Evolutionary conservation across 2,797 vertebrate species (phyloP), one percentile per base, ranked within the genome.

Genomic region (Iguana delicatissima): DNA sequence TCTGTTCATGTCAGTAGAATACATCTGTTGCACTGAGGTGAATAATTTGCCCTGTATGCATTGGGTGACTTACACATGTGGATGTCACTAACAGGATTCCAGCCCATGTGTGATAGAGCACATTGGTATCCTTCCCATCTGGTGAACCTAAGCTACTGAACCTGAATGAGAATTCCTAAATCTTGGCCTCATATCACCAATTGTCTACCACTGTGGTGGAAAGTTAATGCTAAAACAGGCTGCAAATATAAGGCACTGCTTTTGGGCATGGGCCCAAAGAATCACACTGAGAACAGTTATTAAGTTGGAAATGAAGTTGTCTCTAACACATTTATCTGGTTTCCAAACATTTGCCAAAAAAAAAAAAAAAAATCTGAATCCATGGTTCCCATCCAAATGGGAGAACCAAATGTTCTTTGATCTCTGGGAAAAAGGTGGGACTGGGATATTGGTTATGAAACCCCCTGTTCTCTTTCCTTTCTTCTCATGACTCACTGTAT

Each of bases 221-320:
- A 93, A 93, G 85, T 35, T 87, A 89, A 91, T 84, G 64, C 87
- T 52, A 85, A 89, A 94, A 88, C 24, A 91, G 74, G 89, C 89
- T 59, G 73, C 42, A 90, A 86, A 89, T 3, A 13, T 72, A 89
- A 50, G 22, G 22, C 0, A 0, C 18, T 74, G 42, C 12, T 80
- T 20, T 64, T 88, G 83, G 62, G 24, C 80, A 29, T 6, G 80
- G 77, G 64, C 88, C 84, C 73, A 93, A 59, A 91, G 82, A 86
- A 74, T 62, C 85, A 55, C 22, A 20, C 2, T 35, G 52, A 79
- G 1, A 74, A 24, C 89, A 94, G 90, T 83, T 73, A 32, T 85
- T 88, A 0, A 0, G 9, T 57, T 89, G 91, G 50, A 1, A 82
- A 80, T 0, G 79, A 82, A 95, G 42, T 38, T 64, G 76, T 38